phyloP scores from a whole-genome alignment of 2,888 invertebrate genomes.

The Drosophila aldrichi region DNA sequence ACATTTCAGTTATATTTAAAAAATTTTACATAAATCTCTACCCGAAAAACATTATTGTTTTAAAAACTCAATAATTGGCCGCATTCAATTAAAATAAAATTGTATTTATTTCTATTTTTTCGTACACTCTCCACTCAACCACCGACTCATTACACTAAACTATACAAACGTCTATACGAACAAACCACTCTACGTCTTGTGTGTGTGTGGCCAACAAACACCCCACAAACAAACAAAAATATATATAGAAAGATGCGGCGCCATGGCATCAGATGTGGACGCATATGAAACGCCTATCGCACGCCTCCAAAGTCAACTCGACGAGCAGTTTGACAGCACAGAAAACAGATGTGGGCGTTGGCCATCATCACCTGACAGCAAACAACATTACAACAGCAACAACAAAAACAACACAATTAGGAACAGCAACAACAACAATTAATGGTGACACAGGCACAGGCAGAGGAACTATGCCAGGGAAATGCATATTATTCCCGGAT shows the following conservation, averaged over 20 bases:
- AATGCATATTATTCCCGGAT: conserved; percentile 79
- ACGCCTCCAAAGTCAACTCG: conserved; percentile 84
- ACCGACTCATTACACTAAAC: conserved; percentile 29
- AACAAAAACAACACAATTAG: too few relatives aligned
- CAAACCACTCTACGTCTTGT: conserved; percentile 34
- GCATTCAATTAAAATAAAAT: conserved; percentile 51
- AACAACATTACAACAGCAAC: conserved; percentile 34
- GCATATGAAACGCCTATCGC: conserved; percentile 84
- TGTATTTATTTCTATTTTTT: conserved; percentile 64
- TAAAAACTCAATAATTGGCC: conserved; percentile 50
- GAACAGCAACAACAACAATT: conserved; percentile 39
- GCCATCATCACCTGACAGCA: conserved; percentile 62
- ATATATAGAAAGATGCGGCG: conserved; percentile 82
- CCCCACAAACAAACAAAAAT: conserved; percentile 27
- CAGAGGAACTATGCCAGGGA: conserved; percentile 64
- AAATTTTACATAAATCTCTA: conserved; percentile 7
- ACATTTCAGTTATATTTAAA: conserved; percentile 17
- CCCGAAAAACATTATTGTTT: conserved; percentile 20
- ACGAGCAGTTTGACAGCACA: conserved; percentile 83
- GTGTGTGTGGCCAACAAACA: conserved; percentile 32
- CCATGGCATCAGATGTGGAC: conserved; percentile 85
- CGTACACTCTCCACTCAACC: conserved; percentile 33
- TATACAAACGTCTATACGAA: neutral
- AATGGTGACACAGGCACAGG: conserved; percentile 19
- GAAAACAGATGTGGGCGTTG: conserved; percentile 79